Base-by-base conservation (phyloP, 2,888 invertebrate genomes). In the Andrena minutula region DNA sequence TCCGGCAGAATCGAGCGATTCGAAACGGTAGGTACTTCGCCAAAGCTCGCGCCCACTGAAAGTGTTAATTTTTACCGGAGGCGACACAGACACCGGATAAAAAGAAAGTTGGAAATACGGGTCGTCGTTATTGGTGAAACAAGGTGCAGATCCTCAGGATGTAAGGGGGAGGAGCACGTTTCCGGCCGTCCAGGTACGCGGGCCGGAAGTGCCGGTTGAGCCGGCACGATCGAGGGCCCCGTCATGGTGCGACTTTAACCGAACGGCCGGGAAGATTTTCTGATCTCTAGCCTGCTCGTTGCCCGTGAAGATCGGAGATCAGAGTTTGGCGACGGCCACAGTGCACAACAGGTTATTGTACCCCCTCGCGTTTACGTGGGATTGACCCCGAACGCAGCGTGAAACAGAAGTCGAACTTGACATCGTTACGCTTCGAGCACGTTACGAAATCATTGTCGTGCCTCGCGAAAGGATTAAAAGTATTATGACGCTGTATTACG, bases 171-270 rank as follows among this genome's bases (percentile, higher is more conserved):
- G 75, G 49, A 69, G 66, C 66, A 56, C 23, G 73, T 83, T 91
- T 92, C 91, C 92, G 90, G 90, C 84, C 85, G 87, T 75, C 73
- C 89, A 89, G 90, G 89, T 88, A 89, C 70, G 72, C 86, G 60
- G 81, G 58, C 80, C 87, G 90, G 90, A 90, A 90, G 87, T 84
- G 72, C 61, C 83, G 86, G 83, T 89, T 86, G 84, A 89, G 83
- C 86, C 85, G 73, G 66, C 84, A 83, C 81, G 74, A 56, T 74
- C 75, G 82, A 71, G 56, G 56, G 8, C 26, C 41, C 75, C 86
- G 89, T 84, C 90, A 89, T 89, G 86, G 82, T 82, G 61, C 66
- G 80, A 75, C 74, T 86, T 85, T 78, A 75, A 58, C 83, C 88
- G 66, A 86, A 83, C 77, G 63, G 64, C 60, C 86, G 85, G 82